Conservation (phyloP, 30 jellyfish, hydroid and myxozoan genomes). For the Hydractinia symbiolongicarpus region DNA sequence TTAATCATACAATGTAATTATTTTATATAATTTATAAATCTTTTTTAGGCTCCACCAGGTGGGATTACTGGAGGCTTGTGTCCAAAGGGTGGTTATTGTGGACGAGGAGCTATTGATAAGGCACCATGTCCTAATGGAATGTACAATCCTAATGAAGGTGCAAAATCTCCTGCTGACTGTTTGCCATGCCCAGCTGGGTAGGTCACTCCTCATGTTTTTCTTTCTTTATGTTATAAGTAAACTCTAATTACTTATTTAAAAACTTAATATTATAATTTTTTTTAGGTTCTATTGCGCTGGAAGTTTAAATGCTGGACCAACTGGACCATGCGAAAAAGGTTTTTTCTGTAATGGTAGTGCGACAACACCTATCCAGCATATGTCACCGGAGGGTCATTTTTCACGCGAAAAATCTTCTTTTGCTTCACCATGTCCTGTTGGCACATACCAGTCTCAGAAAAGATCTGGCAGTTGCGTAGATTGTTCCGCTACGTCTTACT, state of each 20-base stretch:
- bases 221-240: not conserved
- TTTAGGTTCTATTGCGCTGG: conserved; percentile 95
- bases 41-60: conserved; percentile 90
- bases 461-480: not conserved
- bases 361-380: conserved; percentile 59
- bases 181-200: conserved; percentile 84
- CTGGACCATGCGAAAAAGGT: conserved; percentile 97
- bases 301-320: conserved; percentile 81
- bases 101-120: conserved; percentile 81
- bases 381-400: conserved; percentile 59
- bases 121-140: conserved; percentile 91
- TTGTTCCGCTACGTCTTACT: conserved; percentile 50
- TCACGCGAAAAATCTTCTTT: not conserved
- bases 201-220: not conserved
- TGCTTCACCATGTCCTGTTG: not conserved
- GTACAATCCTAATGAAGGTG: conserved; percentile 86
- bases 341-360: conserved; percentile 76
- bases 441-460: not conserved
- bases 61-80: conserved; percentile 94
- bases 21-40: not conserved
- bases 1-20: too few relatives aligned
- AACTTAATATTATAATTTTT: not conserved
- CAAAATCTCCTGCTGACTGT: conserved; percentile 84
- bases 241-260: too few relatives aligned
- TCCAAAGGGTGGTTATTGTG: conserved; percentile 98